Evolutionary conservation across 2,113 vertebrate genomes (phyloP), one percentile per base, ranked within the genome.

Genomic region (Chaetops frenatus): DNA sequence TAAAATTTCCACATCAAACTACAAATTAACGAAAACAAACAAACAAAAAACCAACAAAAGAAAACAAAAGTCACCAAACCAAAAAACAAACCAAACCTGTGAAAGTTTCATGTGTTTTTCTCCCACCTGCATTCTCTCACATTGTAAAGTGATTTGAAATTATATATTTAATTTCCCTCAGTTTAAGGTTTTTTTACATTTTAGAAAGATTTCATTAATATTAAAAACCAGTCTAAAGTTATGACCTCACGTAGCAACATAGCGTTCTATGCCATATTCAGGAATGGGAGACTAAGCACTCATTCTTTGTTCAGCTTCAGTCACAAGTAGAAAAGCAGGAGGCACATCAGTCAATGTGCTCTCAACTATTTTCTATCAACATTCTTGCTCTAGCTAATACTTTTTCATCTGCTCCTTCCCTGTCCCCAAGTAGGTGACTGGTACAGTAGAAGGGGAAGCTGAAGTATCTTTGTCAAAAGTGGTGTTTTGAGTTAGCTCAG

Each of bases 21-120:
- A 51, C 16, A 88, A 69, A 80, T 21, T 53, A 54, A 18, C 12
- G 4, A 38, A 45, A 84, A 11, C 35, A 42, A 1, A 54, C 13
- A 13, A 16, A 7, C 6, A 35, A 58, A 38, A 56, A 38, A 38
- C 38, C 38, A 38, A 38, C 38, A 33, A 19, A 67, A 77, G 31
- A 6, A 2, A 1, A 35, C n/a, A 25, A 33, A 45, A 2, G 19
- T 12, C n/a, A 36, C 6, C 6, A 33, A 12, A 66, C 15, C 12
- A 54, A 54, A 38, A 38, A 38, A 38, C 38, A 38, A 29, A 11
- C 48, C 13, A 57, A 79, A 19, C 29, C 53, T 22, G 6, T n/a
- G 6, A 81, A 87, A 69, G 2, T 18, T 8, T 73, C 4, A n/a
- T 6, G 4, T 28, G 23, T 11, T n/a, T 83, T 40, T 16, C 38